Conservation (phyloP, 2,888 invertebrate species). For the Stomorhina lunata region DNA sequence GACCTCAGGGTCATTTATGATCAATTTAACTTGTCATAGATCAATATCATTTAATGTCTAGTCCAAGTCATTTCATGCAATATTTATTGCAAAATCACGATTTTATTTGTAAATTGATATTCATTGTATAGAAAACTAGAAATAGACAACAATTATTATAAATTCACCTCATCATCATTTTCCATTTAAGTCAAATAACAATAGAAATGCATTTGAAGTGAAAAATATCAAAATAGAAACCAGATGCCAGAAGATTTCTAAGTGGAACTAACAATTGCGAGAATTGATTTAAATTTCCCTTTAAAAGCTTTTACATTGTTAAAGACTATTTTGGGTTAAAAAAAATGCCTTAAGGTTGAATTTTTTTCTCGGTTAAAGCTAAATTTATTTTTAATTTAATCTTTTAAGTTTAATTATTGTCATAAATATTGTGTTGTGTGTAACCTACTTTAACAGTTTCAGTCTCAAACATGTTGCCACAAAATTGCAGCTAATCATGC, state of each 20-base stretch:
- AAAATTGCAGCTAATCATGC: conserved; percentile 45
- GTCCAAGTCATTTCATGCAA: conserved; percentile 3
- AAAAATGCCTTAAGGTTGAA: background rate
- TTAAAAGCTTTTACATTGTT: too few species aligned
- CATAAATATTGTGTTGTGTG: conserved; percentile 50
- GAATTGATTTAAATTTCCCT: background rate
- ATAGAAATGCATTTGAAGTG: conserved; percentile 17
- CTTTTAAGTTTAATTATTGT: conserved; percentile 36
- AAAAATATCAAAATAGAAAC: conserved; percentile 6
- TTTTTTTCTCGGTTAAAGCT: background rate
- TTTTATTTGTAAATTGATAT: conserved; percentile 49
- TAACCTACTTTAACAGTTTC: conserved; percentile 63
- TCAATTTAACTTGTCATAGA: conserved; percentile 56
- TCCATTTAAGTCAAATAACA: conserved; percentile 38
- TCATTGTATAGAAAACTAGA: conserved; percentile 32
- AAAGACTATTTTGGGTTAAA: background rate
- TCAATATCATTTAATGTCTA: conserved; percentile 40
- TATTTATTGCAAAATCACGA: conserved; percentile 47
- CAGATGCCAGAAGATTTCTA: conserved; percentile 23
- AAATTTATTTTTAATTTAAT: conserved; percentile 10
- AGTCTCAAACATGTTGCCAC: conserved; percentile 15
- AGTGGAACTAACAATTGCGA: background rate
- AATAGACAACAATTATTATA: conserved; percentile 32
- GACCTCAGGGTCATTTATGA: conserved; percentile 44
- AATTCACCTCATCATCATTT: conserved; percentile 44